Evolutionary conservation across 2,888 invertebrate genomes (phyloP), one percentile per base, ranked within the genome.

Genomic region (Acronicta alni): DNA sequence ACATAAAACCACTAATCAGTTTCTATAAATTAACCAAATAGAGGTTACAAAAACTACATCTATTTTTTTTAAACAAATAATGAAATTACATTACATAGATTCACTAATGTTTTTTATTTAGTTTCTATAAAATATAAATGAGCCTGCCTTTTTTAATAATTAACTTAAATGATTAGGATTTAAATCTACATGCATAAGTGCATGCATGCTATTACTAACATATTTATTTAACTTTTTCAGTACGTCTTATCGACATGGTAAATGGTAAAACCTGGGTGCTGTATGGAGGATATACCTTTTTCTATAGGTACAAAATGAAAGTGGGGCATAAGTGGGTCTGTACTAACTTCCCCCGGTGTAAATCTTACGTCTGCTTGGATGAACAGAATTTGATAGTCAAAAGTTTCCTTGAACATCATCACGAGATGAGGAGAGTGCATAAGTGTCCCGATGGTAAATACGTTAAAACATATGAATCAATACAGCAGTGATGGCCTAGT

Each of bases 301-400:
- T 89, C 81, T 86, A 77, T 49, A 78, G 89, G 9, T 89, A 90
- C 64, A 77, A 72, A 41, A 57, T 71, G 10, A 81, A 62, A 47
- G 39, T 41, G 1, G 89, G 88, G 1, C 71, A 81, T 17, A 89
- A 87, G 56, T 90, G 88, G 89, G 87, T 86, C 0, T 90, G 90
- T 59, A 89, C 87, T 2, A 79, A 66, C 12, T 89, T 86, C 57
- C 88, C 89, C 0, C 76, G 81, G 3, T 90, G 90, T 73, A 89
- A 89, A 39, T 84, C 88, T 0, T 84, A 47, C 35, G 44, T 89
- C 0, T 80, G 75, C 37, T 72, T 89, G 2, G 80, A 85, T 30
- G 83, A 83, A 0, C 12, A 67, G 3, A 71, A 79, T 20, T 55
- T 59, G 6, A 69, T 88, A 4, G n/a, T 82, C 2, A 58, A 77